Base-by-base conservation (phyloP, 1,140 invertebrate species). In the Mactra quadrangularis region DNA sequence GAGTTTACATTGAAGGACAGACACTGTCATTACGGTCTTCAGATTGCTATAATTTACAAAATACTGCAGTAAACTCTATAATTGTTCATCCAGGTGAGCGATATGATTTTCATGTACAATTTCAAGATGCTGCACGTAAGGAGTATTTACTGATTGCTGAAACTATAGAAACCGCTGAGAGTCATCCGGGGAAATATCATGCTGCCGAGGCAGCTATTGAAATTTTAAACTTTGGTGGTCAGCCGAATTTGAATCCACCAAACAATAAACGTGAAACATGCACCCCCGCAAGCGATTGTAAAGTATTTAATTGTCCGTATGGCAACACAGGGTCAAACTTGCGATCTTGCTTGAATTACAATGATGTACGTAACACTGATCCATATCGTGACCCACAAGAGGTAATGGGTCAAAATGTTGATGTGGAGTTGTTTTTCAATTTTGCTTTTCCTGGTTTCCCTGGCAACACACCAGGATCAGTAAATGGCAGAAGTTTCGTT, bases 81-180 rank as follows among this genome's bases (percentile, higher is more conserved):
- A 35, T 82, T 66, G 47, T 82, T n/a, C 79, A 82, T 41, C 57
- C 79, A 19, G 79, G 79, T 41, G 79, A 82, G 60, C 62, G 79
- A 50, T 82, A 74, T 29, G 79, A 82, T 66, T 62, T 82, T 15
- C 17, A 29, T 7, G 68, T 19, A 22, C 3, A 3, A 62, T 9
- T n/a, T 9, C 59, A 9, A 15, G 35, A 55, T 22, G 22, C n/a
- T 55, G 15, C 11, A 35, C 0, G 25, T 1, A 41, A 35, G 35
- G 33, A 22, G 22, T 50, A 57, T 22, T 15, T 52, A 27, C 19
- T 75, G 11, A 52, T 75, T 38, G 74, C 74, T 11, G 59, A 77
- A 53, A 77, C 57, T 25, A 62, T 77, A 35, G 74, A 77, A 35
- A 38, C 74, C 17, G 7, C 27, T 7, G 38, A 27, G 0, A 75